Base-by-base conservation (phyloP, 1,140 invertebrate genomes). In the Drosophila nigrodunni region DNA sequence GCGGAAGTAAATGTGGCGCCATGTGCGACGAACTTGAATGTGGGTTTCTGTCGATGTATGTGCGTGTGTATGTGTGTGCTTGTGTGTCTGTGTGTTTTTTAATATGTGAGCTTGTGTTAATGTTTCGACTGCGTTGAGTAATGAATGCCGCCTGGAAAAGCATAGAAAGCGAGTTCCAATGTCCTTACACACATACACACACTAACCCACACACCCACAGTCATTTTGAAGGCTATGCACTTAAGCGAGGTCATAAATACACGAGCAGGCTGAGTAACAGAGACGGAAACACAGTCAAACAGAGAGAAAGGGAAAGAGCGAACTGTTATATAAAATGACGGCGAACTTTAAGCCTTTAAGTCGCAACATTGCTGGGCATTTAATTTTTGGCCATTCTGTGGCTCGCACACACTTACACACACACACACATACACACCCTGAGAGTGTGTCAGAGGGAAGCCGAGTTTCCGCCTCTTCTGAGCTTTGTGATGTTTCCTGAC, bases 191-290 rank as follows among this genome's bases (percentile, higher is more conserved):
- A 69, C 55, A 50, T 46, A 55, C 41, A 46, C 58, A 68, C 61
- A 54, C 46, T 30, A 30, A 30, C 25, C 3, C 25, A 30, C 25
- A 67, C 54, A 44, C 49, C 54, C 41, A 44, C 60, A 49, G 44
- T 18, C 15, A 69, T 80, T 87, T 82, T 80, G 83, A 88, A 87
- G 83, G 82, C 83, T 82, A 80, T 88, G 80, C 68, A 87, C 82
- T 87, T 87, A 69, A 75, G 77, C 85, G 85, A 88, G 83, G 82
- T 87, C 83, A 79, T 77, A 87, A 74, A 70, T 82, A 79, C 50
- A 44, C 72, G 58, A 54, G 39, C 7, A 39, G 44, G 43, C 30
- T 15, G 62, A 7, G 34, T 13, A 5, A 60, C 37, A 73, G 46
- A 25, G 9, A 39, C 25, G 39, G 37, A 35, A 10, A 37, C 21